phyloP scores from a whole-genome alignment of 2,113 vertebrate species.

The Amblyopsis rosae region DNA sequence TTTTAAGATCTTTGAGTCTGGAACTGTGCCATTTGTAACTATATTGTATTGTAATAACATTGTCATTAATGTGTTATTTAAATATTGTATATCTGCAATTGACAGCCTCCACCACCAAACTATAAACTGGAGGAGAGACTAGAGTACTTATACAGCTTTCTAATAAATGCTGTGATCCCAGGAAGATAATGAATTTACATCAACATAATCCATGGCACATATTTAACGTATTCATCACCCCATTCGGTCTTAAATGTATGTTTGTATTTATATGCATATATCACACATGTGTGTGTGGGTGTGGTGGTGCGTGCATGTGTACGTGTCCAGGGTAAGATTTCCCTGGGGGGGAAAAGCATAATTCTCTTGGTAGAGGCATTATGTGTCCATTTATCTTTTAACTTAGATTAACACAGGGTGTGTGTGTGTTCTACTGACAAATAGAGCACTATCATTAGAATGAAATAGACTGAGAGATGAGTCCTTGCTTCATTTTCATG shows the following conservation, averaged over 20 bases:
- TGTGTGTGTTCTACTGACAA: slow-evolving; percentile 9
- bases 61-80: too few species aligned
- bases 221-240: slow-evolving; percentile 13
- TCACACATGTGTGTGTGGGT: slow-evolving; percentile 12
- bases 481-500: too few species aligned
- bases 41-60: too few species aligned
- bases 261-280: slow-evolving; percentile 27
- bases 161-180: too few species aligned
- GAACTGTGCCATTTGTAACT: too few species aligned
- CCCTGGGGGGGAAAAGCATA: slow-evolving; percentile 62
- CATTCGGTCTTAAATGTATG: slow-evolving; percentile 41
- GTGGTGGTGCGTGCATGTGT: not conserved
- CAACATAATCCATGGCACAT: slow-evolving; percentile 62
- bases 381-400: slow-evolving; percentile 79
- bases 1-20: too few species aligned
- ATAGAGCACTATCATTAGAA: not conserved
- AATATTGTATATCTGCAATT: too few species aligned
- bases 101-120: too few species aligned
- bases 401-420: slow-evolving; percentile 74
- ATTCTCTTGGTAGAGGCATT: slow-evolving; percentile 71
- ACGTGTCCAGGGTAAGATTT: slow-evolving; percentile 48
- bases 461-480: not conserved
- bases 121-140: too few species aligned
- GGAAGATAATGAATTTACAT: slow-evolving; percentile 31
- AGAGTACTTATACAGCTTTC: too few species aligned